These are phyloP conservation scores for Gallinago undulata DNA, from an alignment of 2,113 vertebrate genomes.

Conservation along the genomic window DNA sequence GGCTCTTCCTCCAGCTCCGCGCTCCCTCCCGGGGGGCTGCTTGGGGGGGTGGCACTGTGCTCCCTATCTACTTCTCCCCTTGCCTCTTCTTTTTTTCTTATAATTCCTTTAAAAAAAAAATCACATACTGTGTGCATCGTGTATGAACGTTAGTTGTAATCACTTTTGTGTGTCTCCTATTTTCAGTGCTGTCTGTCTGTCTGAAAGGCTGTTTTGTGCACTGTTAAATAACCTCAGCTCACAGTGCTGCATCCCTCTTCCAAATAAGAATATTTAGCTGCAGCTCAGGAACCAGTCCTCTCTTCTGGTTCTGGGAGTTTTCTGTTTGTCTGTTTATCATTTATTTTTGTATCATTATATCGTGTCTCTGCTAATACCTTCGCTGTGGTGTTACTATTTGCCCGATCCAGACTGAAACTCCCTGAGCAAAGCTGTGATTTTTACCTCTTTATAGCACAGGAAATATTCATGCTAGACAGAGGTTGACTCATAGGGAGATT, in stretches of 20 bases:
- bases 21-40: not conserved
- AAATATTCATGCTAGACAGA: not conserved
- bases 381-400: not conserved
- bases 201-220: not conserved
- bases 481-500: not conserved
- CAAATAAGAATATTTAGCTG: not conserved
- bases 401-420: not conserved
- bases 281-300: not conserved
- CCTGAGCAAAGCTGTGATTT: not conserved
- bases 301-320: not conserved
- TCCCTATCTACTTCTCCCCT: not conserved
- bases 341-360: not conserved
- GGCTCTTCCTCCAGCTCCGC: not conserved
- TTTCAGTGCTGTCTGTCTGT: not conserved
- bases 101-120: not conserved
- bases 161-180: too few relatives aligned
- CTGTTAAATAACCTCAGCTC: not conserved
- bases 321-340: not conserved
- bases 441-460: not conserved
- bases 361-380: not conserved
- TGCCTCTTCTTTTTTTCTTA: not conserved
- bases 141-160: not conserved
- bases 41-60: not conserved
- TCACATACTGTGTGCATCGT: rapidly evolving
- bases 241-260: not conserved